Base-by-base conservation (phyloP, 2,797 vertebrate genomes). In the Sebastes taczanowskii region DNA sequence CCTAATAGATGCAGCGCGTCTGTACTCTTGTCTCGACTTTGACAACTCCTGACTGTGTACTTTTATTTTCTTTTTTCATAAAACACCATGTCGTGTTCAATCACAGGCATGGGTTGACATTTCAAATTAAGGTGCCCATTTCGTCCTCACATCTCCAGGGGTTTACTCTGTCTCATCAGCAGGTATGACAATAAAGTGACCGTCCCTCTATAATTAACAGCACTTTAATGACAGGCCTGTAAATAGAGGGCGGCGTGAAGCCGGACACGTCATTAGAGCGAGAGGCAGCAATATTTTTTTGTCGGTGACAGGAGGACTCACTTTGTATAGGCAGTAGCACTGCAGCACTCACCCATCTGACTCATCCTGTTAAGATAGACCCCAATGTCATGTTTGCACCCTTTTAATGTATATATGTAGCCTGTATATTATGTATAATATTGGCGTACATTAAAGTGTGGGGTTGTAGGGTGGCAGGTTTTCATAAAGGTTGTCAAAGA, bases 51-150 rank as follows among this genome's bases (percentile, higher is more conserved):
- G 4, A 70, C 74, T 49, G 27, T 5, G 7, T 46, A 46, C 18
- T 27, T 29, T 68, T 55, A 27, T 1, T 72, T 27, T 7, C 9
- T 59, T 66, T 72, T 61, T 73, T n/a, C 25, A 25, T 35, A 14
- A 23, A 23, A 52, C 70, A 49, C 20, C 78, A 66, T 61, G 79
- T 74, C 18, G 20, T 25, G 67, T 87, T 84, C 71, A 82, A 77
- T 88, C 69, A 80, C 62, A 71, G 64, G 73, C 82, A 70, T 53
- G 65, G 29, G 5, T 78, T 78, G 61, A 62, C 68, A 63, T 79
- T 86, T 78, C 71, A 65, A 83, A 86, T 83, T 6, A 78, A 73
- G 74, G 58, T 82, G 52, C 29, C 72, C 56, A 46, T 80, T 86
- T 81, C 68, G 61, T 74, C 74, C 30, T 73, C 66, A 35, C 60